Conservation (phyloP, 2,797 vertebrate genomes). For the Anas capensis region DNA sequence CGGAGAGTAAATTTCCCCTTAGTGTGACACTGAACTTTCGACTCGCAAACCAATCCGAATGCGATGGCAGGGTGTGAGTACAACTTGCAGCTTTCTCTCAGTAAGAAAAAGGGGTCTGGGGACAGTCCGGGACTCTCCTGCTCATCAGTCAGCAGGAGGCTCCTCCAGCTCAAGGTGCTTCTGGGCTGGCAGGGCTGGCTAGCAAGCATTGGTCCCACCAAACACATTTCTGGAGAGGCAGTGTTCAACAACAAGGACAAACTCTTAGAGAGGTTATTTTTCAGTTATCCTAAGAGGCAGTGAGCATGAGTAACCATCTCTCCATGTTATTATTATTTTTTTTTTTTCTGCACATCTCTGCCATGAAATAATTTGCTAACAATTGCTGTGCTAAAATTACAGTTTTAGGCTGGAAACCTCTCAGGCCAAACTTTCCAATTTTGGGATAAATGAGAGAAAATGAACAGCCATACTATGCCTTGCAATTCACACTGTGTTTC, state of each 20-base stretch:
- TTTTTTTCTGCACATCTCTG: neutral
- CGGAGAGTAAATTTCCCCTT: neutral
- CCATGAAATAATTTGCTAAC: neutral
- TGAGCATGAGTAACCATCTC: fast-evolving
- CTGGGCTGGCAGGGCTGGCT: neutral
- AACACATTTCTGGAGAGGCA: fast-evolving
- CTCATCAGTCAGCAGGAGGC: neutral
- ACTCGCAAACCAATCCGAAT: neutral
- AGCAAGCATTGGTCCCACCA: fast-evolving
- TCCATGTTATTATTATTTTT: neutral
- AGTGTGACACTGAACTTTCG: neutral
- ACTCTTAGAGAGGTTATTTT: neutral
- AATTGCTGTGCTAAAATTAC: neutral
- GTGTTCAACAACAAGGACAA: neutral
- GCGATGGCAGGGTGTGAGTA: neutral
- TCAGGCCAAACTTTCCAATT: neutral
- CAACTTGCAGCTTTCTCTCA: neutral
- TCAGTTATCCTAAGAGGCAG: neutral
- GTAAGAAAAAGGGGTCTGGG: neutral
- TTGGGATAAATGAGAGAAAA: neutral
- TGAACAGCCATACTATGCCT: neutral
- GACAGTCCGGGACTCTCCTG: fast-evolving
- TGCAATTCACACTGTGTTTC: neutral
- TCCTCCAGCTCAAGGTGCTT: neutral
- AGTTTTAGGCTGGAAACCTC: neutral